Evolutionary conservation across 2,113 vertebrate species (phyloP), one percentile per base, ranked within the genome.

Genomic region (Gasterosteus aculeatus): DNA sequence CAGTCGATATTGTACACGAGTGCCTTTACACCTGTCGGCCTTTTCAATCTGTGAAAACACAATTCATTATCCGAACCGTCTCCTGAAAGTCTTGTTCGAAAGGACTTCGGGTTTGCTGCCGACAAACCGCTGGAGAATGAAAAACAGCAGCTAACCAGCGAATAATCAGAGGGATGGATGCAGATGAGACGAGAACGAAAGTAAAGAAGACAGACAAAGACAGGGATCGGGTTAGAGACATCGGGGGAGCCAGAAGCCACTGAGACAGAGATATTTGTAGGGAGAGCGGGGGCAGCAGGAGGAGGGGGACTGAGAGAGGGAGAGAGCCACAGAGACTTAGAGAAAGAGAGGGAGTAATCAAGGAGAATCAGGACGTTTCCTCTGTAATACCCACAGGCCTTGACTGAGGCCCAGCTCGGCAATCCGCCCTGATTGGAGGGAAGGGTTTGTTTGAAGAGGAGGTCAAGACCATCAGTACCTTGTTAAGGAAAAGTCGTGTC

Each of bases 391-490:
- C 82, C 80, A 88, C 88, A 91, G 91, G 88, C 93, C 90, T 86
- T 87, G 68, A 65, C 87, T 79, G 81, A 92, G 91, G 88, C 89
- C 91, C 90, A 74, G 86, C 67, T 85, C 83, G 77, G 65, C 86
- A 89, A 89, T 91, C 88, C 91, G 81, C 51, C 74, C 89, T 92
- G 93, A 93, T 93, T 95, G 92, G 88, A 84, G 84, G 85, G 89
- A 91, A 89, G 87, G 80, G 81, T 91, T 91, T 92, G 90, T 94
- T 92, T 93, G 90, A 92, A 92, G 91, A 90, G 87, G 87, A 90
- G 91, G 92, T 92, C 91, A 89, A 84, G 85, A 84, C 85, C 87
- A 88, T 92, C 89, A 85, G 88, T 86, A 88, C 87, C 88, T 89
- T 87, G 88, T 90, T 89, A 90, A 89, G 89, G 83, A 83, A 81